Evolutionary conservation across 1,140 invertebrate species (phyloP), one percentile per base, ranked within the genome.

Genomic region (Leucophenga varia): DNA sequence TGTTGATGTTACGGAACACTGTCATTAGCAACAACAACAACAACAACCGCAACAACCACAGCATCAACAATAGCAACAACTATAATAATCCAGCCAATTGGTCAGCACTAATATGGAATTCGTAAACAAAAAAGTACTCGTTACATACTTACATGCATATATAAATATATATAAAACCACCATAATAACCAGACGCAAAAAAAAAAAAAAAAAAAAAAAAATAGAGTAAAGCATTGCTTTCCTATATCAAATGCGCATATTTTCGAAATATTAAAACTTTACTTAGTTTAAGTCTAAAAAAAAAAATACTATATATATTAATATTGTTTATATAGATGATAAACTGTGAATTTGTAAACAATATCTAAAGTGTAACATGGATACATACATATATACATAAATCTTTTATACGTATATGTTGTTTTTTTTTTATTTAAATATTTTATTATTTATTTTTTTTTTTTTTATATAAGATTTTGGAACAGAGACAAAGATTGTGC

Each of bases 1-100:
- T 19, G 89, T 95, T 2, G 93, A 97, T 67, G 86, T 94, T 35
- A 95, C 93, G 34, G 93, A 97, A 84, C 92, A 96, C 77, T 96
- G 93, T 80, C 93, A 97, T 81, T 97, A 74, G 57, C 68, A 56
- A 46, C 39, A 35, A 21, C 17, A 41, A 13, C 43, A 47, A 18
- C 21, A 47, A 17, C 38, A 57, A 41, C 41, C 14, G 22, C 35
- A 34, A 44, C 19, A 46, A 42, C 30, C 25, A 53, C 25, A 34
- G 28, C 36, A 32, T 25, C 39, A 32, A 17, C 42, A 39, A 9
- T 21, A 39, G 12, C 19, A 6, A 13, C 44, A 40, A 47, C 22
- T 28, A 34, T n/a, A 41, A 40, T 28, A 41, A 12, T 31, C 40
- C 16, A 36, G 21, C 19, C 9, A 32, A 22, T 35, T 21, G 16